Base-by-base conservation (phyloP, 2,113 vertebrate genomes). In the Bubo bubo region DNA sequence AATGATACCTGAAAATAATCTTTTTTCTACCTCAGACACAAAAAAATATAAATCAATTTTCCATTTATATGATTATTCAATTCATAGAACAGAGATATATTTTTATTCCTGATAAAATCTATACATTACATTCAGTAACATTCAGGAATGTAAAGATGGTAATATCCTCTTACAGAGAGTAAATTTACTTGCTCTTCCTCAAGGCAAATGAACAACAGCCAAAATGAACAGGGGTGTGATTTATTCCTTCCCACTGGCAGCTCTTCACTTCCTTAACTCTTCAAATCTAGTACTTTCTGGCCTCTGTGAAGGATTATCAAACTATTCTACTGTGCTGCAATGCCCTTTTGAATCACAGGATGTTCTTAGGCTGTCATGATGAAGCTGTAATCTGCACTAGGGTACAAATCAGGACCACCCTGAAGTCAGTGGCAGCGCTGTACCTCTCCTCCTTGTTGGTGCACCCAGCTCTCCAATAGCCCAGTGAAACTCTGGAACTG, bases 121-220 rank as follows among this genome's bases (percentile, higher is more conserved):
- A 12, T 53, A 56, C 50, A 50, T 89, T 63, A 47, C 30, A 79
- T 79, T 64, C 70, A 89, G 56, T 68, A 93, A 91, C 55, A 87
- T 64, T 93, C 66, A 86, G 77, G 92, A 91, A 94, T 55, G 77
- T 73, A 68, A 94, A 88, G 70, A 76, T 49, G 39, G 39, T 14
- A 66, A 62, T 86, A 68, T 23, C 35, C 34, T 92, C 45, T 62
- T 58, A 28, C 41, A 41, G 62, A 93, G 18, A 79, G 34, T 53
- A 94, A 74, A 87, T 82, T 89, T 82, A 79, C 43, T 79, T 82
- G 56, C 12, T 93, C 21, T 66, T 95, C 89, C 93, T 93, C 47
- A 43, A 93, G 91, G 93, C 94, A 95, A 94, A 91, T 93, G 84
- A 94, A 56, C 68, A 64, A 87, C 56, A 72, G 91, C 89, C 95